Evolutionary conservation across 2,113 vertebrate species (phyloP).

Genomic region (Hemichromis elongatus): DNA sequence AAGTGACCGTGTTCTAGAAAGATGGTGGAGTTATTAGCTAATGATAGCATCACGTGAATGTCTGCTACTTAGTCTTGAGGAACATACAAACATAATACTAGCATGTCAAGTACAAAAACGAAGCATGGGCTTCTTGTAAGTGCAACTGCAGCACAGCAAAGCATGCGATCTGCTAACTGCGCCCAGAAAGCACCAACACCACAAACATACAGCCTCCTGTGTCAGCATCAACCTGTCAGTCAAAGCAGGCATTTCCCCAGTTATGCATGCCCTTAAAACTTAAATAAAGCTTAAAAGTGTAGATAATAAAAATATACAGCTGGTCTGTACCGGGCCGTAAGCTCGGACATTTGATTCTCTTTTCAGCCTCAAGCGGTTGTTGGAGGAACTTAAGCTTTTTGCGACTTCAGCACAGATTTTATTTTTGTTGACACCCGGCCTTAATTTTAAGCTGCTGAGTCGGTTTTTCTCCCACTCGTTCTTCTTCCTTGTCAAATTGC

Average conservation of each 20-base stretch:
- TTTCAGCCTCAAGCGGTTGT: not conserved
- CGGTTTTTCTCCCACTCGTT: not conserved
- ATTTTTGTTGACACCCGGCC: not conserved
- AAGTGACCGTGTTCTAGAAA: not conserved
- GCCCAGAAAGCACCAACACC: not conserved
- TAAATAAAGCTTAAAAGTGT: not conserved
- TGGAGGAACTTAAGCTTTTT: not conserved
- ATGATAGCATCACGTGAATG: not conserved
- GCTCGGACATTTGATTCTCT: not conserved
- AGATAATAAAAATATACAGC: not conserved
- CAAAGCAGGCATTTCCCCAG: not conserved
- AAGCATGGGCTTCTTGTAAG: not conserved
- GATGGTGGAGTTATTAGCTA: fast-evolving
- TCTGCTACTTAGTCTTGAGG: not conserved
- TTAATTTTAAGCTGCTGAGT: not conserved
- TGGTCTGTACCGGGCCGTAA: not conserved
- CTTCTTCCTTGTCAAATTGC: not conserved
- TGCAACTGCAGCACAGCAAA: not conserved
- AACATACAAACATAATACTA: not conserved
- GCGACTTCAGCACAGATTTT: not conserved
- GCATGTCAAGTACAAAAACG: fast-evolving
- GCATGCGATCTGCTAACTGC: too few relatives aligned
- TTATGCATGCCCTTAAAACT: not conserved
- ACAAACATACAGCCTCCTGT: not conserved
- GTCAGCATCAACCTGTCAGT: not conserved